Base-by-base conservation (phyloP, 2,797 vertebrate genomes). In the Gobionotothen gibberifrons region DNA sequence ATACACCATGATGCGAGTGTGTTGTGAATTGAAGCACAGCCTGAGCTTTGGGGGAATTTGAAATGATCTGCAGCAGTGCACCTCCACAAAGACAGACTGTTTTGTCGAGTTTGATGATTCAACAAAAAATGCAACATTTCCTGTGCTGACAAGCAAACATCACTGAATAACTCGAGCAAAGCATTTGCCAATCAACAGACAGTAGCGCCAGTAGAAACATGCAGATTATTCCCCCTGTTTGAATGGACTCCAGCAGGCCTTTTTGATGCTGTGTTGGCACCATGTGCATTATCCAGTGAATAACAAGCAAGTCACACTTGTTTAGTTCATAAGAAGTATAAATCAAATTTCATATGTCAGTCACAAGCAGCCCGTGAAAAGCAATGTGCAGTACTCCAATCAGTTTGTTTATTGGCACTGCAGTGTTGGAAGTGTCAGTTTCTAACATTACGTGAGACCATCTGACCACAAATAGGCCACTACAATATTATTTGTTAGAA, bases 171-270 rank as follows among this genome's bases (percentile, higher is more conserved):
- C 83, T 90, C 87, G 81, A 88, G 87, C 85, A 83, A 84, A 82
- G 79, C 81, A 59, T 89, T 90, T 91, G 90, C 85, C 86, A 90
- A 90, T 92, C 90, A 91, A 84, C 88, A 83, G 77, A 71, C 79
- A 77, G 81, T 82, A 74, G 89, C 46, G 87, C 85, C 82, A 80
- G 89, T 89, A 82, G 89, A 92, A 92, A 90, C 90, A 91, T 91
- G 92, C 89, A 89, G 90, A 89, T 91, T 86, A 89, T 83, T 89
- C 89, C 73, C 77, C 84, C 69, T 88, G 85, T 91, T 84, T 90
- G 89, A 90, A 86, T 90, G 86, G 90, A 92, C 89, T 92, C 91
- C 89, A 89, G 84, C 89, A 87, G 89, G 83, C 81, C 63, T 74
- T 74, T 87, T 64, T 86, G 89, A 91, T 85, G 88, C 81, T 75